These are phyloP conservation scores for Eubucco bourcierii DNA, from an alignment of 2,113 vertebrate genomes.

Conservation along the genomic window DNA sequence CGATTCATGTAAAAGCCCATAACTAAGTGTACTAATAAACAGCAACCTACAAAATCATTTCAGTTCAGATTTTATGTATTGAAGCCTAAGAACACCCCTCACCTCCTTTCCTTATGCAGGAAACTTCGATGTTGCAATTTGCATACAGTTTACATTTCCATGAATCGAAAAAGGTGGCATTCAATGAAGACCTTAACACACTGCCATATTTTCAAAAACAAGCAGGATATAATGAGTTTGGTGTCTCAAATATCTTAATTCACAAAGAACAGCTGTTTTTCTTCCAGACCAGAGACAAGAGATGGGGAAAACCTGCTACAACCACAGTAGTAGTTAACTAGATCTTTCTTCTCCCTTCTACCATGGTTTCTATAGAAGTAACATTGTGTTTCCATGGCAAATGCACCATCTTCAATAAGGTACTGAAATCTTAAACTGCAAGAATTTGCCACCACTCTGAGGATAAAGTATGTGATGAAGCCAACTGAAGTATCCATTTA, in stretches of 20 bases:
- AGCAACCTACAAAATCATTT: not conserved
- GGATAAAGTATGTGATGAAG: not conserved
- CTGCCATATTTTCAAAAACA: not conserved
- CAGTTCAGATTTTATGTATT: not conserved
- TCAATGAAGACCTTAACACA: fast-evolving
- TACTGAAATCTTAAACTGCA: not conserved
- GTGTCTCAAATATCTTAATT: not conserved
- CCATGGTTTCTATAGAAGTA: not conserved
- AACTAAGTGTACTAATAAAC: not conserved
- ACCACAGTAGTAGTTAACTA: not conserved
- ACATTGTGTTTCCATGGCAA: not conserved
- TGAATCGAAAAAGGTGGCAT: not conserved
- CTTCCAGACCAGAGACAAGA: not conserved
- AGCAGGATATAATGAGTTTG: not conserved
- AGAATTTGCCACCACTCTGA: not conserved
- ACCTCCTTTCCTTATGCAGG: not conserved
- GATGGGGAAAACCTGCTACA: not conserved
- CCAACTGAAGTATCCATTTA: not conserved
- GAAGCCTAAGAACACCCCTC: not conserved
- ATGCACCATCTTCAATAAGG: not conserved
- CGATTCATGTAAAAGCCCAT: not conserved
- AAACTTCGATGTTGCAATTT: not conserved
- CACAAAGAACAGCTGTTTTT: not conserved
- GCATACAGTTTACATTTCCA: not conserved
- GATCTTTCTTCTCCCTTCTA: not conserved